Percentiles rank a stretch among this genome's conserved stretches.
These are phyloP conservation scores for Phylloscopus trochilus DNA, from an alignment of 2,113 vertebrate genomes.

Conservation along the genomic window DNA sequence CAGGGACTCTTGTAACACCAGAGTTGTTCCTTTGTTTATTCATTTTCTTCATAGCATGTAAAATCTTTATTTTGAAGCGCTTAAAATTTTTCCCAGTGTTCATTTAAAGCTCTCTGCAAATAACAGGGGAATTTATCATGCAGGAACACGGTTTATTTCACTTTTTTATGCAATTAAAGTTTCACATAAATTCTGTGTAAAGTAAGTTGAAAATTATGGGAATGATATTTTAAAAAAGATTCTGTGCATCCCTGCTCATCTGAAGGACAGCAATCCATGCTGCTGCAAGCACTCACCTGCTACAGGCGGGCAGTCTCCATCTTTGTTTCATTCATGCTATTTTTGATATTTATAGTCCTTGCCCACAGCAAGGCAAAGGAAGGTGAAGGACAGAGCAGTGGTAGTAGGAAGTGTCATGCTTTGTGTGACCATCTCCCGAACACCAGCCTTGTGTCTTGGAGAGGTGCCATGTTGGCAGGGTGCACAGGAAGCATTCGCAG, in stretches of 20 bases:
- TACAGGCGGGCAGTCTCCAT: not conserved
- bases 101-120: not conserved
- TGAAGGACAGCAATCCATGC: not conserved
- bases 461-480: constrained; percentile 20
- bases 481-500: constrained; percentile 43
- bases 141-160: not conserved
- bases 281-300: not conserved
- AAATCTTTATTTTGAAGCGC: not conserved
- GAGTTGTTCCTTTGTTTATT: not conserved
- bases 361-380: not conserved
- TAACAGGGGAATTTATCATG: not conserved
- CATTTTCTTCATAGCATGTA: not conserved
- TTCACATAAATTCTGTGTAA: not conserved
- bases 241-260: not conserved
- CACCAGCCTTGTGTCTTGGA: not conserved
- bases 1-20: not conserved
- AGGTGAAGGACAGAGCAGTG: constrained; percentile 39
- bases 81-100: not conserved
- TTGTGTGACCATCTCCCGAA: constrained; percentile 25
- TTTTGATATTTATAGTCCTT: not conserved
- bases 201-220: not conserved
- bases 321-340: not conserved
- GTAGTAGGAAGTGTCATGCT: constrained; percentile 17
- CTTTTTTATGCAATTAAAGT: not conserved
- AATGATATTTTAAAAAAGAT: not conserved